Conservation (phyloP, 2,888 invertebrate species). For the Drosophila merina region DNA sequence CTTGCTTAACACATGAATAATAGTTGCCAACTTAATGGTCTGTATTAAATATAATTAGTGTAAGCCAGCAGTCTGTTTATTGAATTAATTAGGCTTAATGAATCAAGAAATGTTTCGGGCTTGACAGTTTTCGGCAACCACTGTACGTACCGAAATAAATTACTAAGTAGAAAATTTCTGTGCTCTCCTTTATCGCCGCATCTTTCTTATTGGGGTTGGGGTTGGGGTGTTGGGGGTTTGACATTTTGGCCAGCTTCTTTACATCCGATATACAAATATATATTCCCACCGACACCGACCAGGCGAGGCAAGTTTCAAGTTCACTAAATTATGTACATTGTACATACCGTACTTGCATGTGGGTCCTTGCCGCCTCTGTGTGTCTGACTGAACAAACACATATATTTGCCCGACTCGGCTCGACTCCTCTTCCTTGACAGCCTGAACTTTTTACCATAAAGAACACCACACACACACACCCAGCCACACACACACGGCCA, state of each 20-base stretch:
- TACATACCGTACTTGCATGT: slow-evolving; percentile 22
- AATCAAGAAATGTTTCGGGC: not conserved
- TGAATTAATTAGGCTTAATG: slow-evolving; percentile 1
- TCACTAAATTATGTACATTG: slow-evolving; percentile 76
- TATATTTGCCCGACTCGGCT: slow-evolving; percentile 64
- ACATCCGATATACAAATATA: slow-evolving; percentile 63
- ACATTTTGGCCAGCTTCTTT: slow-evolving; percentile 53
- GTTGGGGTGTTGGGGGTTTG: slow-evolving; percentile 16
- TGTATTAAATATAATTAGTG: slow-evolving; percentile 2
- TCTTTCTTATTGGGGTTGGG: slow-evolving; percentile 2
- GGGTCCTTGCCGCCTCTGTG: slow-evolving; percentile 9
- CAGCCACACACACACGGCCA: slow-evolving; percentile 21
- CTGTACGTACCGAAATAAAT: slow-evolving; percentile 54
- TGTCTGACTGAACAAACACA: slow-evolving; percentile 47
- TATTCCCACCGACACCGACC: slow-evolving; percentile 15
- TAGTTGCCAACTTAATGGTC: slow-evolving; percentile 11
- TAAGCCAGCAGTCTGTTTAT: not conserved
- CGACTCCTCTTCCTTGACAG: slow-evolving; percentile 47
- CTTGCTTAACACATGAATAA: slow-evolving; percentile 16
- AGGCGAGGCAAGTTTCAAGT: slow-evolving; percentile 68
- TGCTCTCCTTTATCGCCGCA: slow-evolving; percentile 10
- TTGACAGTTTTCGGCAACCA: slow-evolving; percentile 4
- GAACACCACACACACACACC: slow-evolving; percentile 46
- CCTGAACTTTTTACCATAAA: slow-evolving; percentile 73
- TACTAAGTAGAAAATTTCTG: slow-evolving; percentile 64